phyloP scores from a whole-genome alignment of 2,797 vertebrate genomes.

The Crenichthys baileyi region DNA sequence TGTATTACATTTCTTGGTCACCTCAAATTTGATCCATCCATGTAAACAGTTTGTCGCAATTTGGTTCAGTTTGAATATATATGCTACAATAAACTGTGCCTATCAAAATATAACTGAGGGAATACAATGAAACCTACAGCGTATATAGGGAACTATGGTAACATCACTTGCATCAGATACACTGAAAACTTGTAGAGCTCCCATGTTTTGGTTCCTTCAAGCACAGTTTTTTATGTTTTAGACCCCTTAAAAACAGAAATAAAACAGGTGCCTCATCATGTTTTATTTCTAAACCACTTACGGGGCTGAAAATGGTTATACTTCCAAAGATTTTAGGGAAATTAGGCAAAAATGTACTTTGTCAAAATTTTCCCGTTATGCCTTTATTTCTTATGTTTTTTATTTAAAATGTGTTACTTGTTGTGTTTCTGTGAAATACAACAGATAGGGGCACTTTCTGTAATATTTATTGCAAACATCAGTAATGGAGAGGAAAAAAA shows the following conservation, averaged over 20 bases:
- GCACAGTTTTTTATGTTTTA: neutral
- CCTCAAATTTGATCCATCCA: neutral
- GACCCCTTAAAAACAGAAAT: neutral
- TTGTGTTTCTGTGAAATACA: neutral
- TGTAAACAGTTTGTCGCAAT: neutral
- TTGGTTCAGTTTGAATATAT: constrained; percentile 1
- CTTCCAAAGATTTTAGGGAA: too few relatives aligned
- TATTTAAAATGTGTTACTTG: neutral
- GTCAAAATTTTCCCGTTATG: neutral
- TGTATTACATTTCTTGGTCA: neutral
- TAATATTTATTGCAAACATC: neutral
- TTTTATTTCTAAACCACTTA: neutral
- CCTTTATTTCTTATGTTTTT: neutral
- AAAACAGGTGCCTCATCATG: neutral
- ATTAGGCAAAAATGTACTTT: too few relatives aligned
- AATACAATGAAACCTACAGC: neutral
- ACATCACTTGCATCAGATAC: neutral
- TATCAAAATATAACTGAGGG: neutral
- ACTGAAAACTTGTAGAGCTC: neutral
- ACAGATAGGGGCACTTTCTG: neutral
- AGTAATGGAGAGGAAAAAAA: neutral
- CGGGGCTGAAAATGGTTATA: neutral
- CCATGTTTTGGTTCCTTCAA: neutral
- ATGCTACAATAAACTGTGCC: neutral
- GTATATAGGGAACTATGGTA: neutral